These are phyloP conservation scores for Halcyon badia DNA, from an alignment of 2,797 vertebrate genomes.

Conservation along the genomic window DNA sequence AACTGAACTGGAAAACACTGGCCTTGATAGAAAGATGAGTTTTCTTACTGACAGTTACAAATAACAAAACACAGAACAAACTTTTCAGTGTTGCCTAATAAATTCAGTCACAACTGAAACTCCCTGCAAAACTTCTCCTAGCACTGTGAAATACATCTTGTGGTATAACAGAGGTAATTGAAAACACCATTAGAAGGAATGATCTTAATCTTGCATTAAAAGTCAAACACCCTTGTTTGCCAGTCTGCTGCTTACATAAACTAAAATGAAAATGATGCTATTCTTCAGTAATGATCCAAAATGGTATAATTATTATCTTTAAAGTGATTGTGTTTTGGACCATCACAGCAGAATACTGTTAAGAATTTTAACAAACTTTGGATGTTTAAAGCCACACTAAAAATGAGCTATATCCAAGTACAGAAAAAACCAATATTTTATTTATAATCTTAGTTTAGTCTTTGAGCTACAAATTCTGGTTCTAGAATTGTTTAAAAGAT, in stretches of 20 bases:
- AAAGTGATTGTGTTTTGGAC: slow-evolving; percentile 1
- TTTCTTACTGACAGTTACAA: neutral
- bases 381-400: slow-evolving; percentile 73
- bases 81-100: neutral
- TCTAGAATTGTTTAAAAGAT: slow-evolving; percentile 95
- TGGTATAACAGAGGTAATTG: neutral
- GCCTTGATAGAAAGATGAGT: neutral
- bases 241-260: neutral
- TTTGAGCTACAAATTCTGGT: slow-evolving; percentile 98
- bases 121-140: neutral
- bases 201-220: neutral
- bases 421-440: slow-evolving; percentile 93
- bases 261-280: slow-evolving; percentile 23
- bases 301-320: neutral
- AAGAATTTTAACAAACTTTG: slow-evolving; percentile 49
- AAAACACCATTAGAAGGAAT: slow-evolving; percentile 28
- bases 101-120: neutral
- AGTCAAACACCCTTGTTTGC: slow-evolving; percentile 12
- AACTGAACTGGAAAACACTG: neutral
- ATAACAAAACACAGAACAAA: neutral
- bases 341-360: slow-evolving; percentile 9
- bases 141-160: neutral
- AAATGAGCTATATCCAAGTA: slow-evolving; percentile 81
- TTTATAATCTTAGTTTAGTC: slow-evolving; percentile 97
- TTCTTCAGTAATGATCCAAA: slow-evolving; percentile 53